Conservation (phyloP, 2,797 vertebrate genomes). For the Bovichtus variegatus region DNA sequence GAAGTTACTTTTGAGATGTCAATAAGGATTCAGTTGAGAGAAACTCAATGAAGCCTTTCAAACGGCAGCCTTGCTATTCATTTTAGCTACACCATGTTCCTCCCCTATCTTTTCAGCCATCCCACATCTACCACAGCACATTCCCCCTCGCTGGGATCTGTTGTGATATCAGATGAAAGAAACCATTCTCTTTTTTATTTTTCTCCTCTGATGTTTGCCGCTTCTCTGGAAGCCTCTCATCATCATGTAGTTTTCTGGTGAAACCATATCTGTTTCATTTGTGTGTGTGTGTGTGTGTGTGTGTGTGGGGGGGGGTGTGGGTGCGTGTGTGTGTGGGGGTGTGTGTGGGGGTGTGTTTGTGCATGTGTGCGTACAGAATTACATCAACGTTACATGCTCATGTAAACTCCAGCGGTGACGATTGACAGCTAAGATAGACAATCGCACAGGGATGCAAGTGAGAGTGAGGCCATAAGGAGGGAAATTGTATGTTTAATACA, state of each 20-base stretch:
- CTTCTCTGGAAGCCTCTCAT: constrained; percentile 63
- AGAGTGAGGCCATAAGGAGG: constrained; percentile 58
- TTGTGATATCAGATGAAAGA: constrained; percentile 70
- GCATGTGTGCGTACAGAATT: constrained; percentile 19
- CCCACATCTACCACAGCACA: constrained; percentile 41
- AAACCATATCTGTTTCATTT: constrained; percentile 50
- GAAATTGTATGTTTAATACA: constrained; percentile 72
- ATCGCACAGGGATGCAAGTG: constrained; percentile 34
- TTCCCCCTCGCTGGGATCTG: constrained; percentile 50
- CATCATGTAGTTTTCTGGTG: constrained; percentile 51
- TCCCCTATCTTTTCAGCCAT: constrained; percentile 49
- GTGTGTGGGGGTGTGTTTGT: not conserved
- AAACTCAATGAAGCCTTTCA: constrained; percentile 51
- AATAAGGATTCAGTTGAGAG: constrained; percentile 31
- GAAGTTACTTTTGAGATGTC: constrained; percentile 40
- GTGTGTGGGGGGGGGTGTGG: not conserved
- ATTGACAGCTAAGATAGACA: constrained; percentile 73
- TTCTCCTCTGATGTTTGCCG: constrained; percentile 28
- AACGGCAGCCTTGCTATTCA: constrained; percentile 50
- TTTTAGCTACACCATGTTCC: constrained; percentile 61
- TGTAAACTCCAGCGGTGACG: constrained; percentile 57
- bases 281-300: constrained; percentile 8
- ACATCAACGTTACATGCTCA: constrained; percentile 28
- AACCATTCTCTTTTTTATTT: constrained; percentile 9
- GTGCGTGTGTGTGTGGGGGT: not conserved